Evolutionary conservation across 2,888 invertebrate genomes (phyloP).

Genomic region (Ornithoptera alexandrae): DNA sequence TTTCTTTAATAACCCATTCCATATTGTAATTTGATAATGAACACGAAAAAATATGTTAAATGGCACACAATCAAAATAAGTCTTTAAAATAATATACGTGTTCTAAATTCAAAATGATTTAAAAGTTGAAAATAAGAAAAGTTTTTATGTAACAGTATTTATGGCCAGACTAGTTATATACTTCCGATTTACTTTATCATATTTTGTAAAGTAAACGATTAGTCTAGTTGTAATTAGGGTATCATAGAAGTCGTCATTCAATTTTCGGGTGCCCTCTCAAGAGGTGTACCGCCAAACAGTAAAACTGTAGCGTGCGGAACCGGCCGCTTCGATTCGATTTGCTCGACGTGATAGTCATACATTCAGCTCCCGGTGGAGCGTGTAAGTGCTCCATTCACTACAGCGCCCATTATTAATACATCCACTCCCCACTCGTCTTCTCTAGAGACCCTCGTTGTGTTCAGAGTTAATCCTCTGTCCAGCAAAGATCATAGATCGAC

Average conservation of each 20-base stretch:
- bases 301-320: constrained; percentile 63
- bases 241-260: constrained; percentile 29
- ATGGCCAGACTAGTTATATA: too few species aligned
- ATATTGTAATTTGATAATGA: too few species aligned
- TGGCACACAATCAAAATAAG: too few species aligned
- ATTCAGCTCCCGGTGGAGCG: constrained; percentile 73
- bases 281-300: constrained; percentile 60
- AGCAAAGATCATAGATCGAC: constrained; percentile 72
- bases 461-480: constrained; percentile 72
- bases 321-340: constrained; percentile 74
- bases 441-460: constrained; percentile 70
- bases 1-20: too few species aligned
- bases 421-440: constrained; percentile 65
- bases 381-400: constrained; percentile 77
- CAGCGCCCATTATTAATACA: constrained; percentile 76
- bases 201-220: neutral
- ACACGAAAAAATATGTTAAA: too few species aligned
- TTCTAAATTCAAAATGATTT: too few species aligned
- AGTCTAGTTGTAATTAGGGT: constrained; percentile 1
- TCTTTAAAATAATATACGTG: too few species aligned
- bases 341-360: constrained; percentile 75
- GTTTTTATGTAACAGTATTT: too few species aligned
- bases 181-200: neutral
- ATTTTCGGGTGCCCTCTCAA: constrained; percentile 45
- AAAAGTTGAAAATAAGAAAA: too few species aligned